A percentile compares a stretch with the other conserved stretches of the same genome.
phyloP scores from a whole-genome alignment of 2,888 invertebrate genomes.

The Esperia sulphurella region DNA sequence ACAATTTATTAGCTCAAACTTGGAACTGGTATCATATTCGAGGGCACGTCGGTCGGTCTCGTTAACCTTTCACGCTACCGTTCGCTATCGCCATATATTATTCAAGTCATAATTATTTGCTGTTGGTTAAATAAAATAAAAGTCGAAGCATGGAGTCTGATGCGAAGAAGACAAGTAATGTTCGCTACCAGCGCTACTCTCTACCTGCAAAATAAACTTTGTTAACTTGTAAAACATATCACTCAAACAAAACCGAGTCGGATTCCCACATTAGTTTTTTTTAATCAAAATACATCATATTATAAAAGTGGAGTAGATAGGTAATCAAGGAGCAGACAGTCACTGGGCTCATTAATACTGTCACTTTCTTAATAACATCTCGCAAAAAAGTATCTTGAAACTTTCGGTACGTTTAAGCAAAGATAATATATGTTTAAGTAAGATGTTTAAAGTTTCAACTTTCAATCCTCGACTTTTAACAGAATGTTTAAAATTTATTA shows the following conservation, averaged over 20 bases:
- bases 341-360: not conserved
- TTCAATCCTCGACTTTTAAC: too few relatives aligned
- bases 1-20: constrained; percentile 16
- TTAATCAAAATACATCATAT: not conserved
- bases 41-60: constrained; percentile 42
- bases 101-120: constrained; percentile 43
- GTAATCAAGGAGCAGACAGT: not conserved
- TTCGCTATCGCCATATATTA: constrained; percentile 40
- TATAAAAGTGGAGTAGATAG: not conserved
- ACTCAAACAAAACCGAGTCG: not conserved
- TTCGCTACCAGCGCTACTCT: too few relatives aligned
- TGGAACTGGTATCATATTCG: constrained; percentile 18
- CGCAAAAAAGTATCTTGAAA: too few relatives aligned
- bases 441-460: too few relatives aligned
- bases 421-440: too few relatives aligned
- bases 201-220: too few relatives aligned
- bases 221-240: too few relatives aligned
- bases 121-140: too few relatives aligned
- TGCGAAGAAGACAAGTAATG: too few relatives aligned
- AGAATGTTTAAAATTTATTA: too few relatives aligned
- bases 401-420: too few relatives aligned
- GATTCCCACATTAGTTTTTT: not conserved
- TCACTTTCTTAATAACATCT: not conserved
- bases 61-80: constrained; percentile 72
- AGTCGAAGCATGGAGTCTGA: not conserved